Evolutionary conservation across 2,797 vertebrate genomes (phyloP), one percentile per base, ranked within the genome.

Genomic region (Anabas testudineus): DNA sequence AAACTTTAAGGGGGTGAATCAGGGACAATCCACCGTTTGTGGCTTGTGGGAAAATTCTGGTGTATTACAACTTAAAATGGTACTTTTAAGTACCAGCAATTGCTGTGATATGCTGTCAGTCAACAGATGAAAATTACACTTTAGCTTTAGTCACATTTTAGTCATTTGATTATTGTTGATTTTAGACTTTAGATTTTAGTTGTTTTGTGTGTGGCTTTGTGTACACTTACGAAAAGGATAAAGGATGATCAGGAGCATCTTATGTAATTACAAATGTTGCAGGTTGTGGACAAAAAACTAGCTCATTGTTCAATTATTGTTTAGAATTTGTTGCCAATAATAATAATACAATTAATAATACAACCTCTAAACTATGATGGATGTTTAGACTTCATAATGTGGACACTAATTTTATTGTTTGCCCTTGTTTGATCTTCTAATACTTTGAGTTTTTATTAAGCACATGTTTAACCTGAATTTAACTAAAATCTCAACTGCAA

Each of bases 1-100:
- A 69, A 75, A 82, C 14, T 14, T 34, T 48, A 57, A 10, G 16
- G 30, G 41, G 43, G 51, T 65, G 59, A 76, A 63, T 64, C 13
- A 42, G 60, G 64, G 60, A 56, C 37, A 36, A 45, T 22, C 22
- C 10, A 46, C n/a, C 45, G 16, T 5, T 37, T 51, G 57, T 46
- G 24, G 26, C 1, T 66, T 68, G 28, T 41, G 45, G 67, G 51
- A 36, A 55, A 28, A 34, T 28, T 70, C 6, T 10, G 7, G 13
- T 65, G 14, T 45, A 26, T 36, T 36, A 61, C 24, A 34, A 42
- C 7, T 49, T 21, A 21, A 32, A 7, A 12, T 3, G 43, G 14
- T 10, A 28, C 12, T 32, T 10, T 54, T 16, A n/a, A 4, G 30
- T n/a, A n/a, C n/a, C n/a, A 18, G 16, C 5, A 37, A 45, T 7